phyloP scores from a whole-genome alignment of 2,797 vertebrate genomes.

The Gouania willdenowi region DNA sequence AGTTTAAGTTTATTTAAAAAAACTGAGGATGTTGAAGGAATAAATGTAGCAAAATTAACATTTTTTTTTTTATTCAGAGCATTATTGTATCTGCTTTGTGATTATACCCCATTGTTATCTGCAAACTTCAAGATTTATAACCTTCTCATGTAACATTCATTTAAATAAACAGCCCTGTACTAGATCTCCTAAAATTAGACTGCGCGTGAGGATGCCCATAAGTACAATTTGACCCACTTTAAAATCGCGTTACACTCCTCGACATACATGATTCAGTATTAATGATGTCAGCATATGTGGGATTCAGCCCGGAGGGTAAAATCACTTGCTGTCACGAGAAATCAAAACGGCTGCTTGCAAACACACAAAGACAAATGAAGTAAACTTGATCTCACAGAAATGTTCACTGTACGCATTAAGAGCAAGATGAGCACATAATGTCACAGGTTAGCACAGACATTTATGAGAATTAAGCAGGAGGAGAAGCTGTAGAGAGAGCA shows the following conservation, averaged over 20 bases:
- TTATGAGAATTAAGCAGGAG: conserved; percentile 1
- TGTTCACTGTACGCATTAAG: background rate
- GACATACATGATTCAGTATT: conserved; percentile 4
- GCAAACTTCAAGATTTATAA: too few relatives aligned
- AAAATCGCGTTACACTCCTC: background rate
- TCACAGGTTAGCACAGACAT: background rate
- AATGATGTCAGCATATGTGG: conserved; percentile 2
- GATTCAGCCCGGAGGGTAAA: conserved; percentile 1
- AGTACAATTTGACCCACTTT: background rate
- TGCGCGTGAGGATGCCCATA: background rate
- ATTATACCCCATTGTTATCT: too few relatives aligned
- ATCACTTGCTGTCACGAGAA: conserved; percentile 1
- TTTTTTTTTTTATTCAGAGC: too few relatives aligned
- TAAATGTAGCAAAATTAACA: too few relatives aligned
- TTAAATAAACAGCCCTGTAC: too few relatives aligned
- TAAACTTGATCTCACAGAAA: conserved; percentile 1
- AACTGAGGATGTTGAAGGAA: too few relatives aligned
- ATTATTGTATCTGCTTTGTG: too few relatives aligned
- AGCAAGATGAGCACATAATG: background rate
- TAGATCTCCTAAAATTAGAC: too few relatives aligned
- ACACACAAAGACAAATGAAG: background rate
- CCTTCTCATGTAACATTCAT: too few relatives aligned
- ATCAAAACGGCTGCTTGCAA: conserved; percentile 4
- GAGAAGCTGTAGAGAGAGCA: background rate
- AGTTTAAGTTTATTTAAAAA: too few relatives aligned